Evolutionary conservation across 2,888 invertebrate species (phyloP), one percentile per base, ranked within the genome.

Genomic region (Amphipoea oculea): DNA sequence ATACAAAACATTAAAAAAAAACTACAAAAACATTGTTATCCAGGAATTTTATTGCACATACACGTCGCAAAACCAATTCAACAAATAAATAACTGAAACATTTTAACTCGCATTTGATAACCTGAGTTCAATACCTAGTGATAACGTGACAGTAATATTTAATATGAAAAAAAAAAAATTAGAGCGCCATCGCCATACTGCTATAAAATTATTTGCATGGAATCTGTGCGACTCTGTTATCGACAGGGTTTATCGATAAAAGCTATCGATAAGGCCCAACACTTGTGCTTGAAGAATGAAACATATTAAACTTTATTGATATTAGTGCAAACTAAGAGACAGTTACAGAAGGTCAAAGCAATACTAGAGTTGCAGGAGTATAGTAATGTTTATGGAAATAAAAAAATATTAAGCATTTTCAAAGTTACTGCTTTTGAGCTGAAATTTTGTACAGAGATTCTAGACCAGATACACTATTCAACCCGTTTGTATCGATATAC

Each of bases 231-330:
- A 66, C 67, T 65, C 42, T 67, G 74, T 63, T 73, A 86, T 82
- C 78, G 68, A 45, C 57, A n/a, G 17, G 51, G 29, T 72, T 66
- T 78, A 73, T 81, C 65, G 62, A 84, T 72, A 75, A 73, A 48
- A 70, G 23, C 12, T 70, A 54, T 54, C 69, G 70, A 85, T 76
- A 82, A 73, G n/a, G n/a, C 40, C 23, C 60, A 71, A 78, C 78
- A 85, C 82, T 84, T 68, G 48, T 74, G 42, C 66, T 65, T 67
- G 12, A 65, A 54, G 66, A 68, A 67, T 65, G n/a, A 71, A 73
- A 73, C 62, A n/a, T 65, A 67, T 82, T 76, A 29, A 73, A 71
- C 60, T 78, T 82, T 86, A 86, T 73, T 62, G 73, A 48, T 60
- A 48, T 67, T 48, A 65, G 54, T 68, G 6, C n/a, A 4, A 54